These are phyloP conservation scores for Tetramorium bicarinatum DNA, from an alignment of 2,888 invertebrate genomes.

Conservation along the genomic window DNA sequence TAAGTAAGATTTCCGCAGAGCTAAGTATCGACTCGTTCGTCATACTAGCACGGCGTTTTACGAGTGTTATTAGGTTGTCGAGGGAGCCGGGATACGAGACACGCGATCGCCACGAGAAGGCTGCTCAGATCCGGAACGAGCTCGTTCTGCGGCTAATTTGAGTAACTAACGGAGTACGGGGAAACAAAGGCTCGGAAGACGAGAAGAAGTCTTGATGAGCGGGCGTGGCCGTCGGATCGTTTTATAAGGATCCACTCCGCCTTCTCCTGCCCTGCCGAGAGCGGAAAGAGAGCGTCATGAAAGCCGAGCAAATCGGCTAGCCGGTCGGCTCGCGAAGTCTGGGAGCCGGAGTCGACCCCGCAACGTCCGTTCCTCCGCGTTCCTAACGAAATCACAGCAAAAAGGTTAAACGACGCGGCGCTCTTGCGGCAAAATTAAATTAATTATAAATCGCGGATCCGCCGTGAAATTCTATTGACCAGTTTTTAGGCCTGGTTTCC, in stretches of 20 bases:
- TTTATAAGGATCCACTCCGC: slow-evolving; percentile 61
- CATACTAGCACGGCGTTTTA: slow-evolving; percentile 30
- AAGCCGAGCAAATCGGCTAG: slow-evolving; percentile 40
- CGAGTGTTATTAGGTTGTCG: slow-evolving; percentile 46
- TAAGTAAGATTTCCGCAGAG: slow-evolving; percentile 15
- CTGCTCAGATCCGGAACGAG: slow-evolving; percentile 60
- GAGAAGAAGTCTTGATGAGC: slow-evolving; percentile 71
- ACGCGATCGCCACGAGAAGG: slow-evolving; percentile 53
- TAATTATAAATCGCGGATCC: slow-evolving; percentile 74
- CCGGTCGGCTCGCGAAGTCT: slow-evolving; percentile 37
- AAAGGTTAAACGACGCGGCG: slow-evolving; percentile 59
- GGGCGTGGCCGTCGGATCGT: slow-evolving; percentile 73
- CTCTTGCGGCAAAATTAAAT: slow-evolving; percentile 67
- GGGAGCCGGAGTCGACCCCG: slow-evolving; percentile 57
- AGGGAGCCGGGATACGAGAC: slow-evolving; percentile 41
- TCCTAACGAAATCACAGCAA: slow-evolving; percentile 66
- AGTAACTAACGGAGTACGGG: slow-evolving; percentile 77
- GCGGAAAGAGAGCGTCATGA: slow-evolving; percentile 49
- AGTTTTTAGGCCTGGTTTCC: slow-evolving; percentile 64
- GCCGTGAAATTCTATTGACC: slow-evolving; percentile 66
- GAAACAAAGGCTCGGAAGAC: slow-evolving; percentile 78
- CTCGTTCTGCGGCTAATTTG: slow-evolving; percentile 81
- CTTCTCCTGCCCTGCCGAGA: slow-evolving; percentile 36
- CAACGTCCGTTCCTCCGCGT: slow-evolving; percentile 60
- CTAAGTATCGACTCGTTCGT: slow-evolving; percentile 33